These are phyloP conservation scores for Monopterus albus DNA, from an alignment of 2,113 vertebrate genomes.

Conservation along the genomic window DNA sequence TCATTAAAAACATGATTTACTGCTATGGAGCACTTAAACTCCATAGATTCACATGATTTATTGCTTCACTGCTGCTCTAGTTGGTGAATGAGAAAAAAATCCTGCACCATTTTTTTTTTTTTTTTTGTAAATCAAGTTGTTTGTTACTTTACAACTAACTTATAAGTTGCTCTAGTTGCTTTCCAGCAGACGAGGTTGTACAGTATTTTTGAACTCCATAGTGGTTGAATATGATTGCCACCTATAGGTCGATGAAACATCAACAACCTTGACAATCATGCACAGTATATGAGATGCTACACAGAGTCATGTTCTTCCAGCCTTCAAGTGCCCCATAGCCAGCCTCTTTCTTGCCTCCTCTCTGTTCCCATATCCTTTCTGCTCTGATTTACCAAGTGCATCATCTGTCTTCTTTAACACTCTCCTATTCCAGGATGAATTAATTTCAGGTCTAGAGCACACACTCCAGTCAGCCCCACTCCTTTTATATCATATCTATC, in stretches of 20 bases:
- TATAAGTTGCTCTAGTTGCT: not conserved
- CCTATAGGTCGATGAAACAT: not conserved
- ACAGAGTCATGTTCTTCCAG: not conserved
- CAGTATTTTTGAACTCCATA: not conserved
- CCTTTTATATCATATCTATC: not conserved
- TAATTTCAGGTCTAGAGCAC: not conserved
- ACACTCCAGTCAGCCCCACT: not conserved
- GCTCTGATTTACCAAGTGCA: not conserved
- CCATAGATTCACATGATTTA: no score
- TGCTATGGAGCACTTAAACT: no score
- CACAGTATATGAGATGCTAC: no score
- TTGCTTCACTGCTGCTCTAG: not conserved
- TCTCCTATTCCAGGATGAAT: not conserved
- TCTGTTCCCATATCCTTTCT: not conserved
- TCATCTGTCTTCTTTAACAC: not conserved
- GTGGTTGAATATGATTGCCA: not conserved
- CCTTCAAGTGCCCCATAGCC: not conserved
- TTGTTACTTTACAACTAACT: not conserved
- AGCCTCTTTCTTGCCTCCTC: not conserved
- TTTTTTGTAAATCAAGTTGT: not conserved
- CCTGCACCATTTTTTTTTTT: not conserved
- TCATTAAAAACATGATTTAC: no score
- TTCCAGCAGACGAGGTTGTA: not conserved
- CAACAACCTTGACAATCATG: not conserved
- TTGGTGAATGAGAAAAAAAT: not conserved